phyloP scores from a whole-genome alignment of 2,797 vertebrate species.

The Todus mexicanus region DNA sequence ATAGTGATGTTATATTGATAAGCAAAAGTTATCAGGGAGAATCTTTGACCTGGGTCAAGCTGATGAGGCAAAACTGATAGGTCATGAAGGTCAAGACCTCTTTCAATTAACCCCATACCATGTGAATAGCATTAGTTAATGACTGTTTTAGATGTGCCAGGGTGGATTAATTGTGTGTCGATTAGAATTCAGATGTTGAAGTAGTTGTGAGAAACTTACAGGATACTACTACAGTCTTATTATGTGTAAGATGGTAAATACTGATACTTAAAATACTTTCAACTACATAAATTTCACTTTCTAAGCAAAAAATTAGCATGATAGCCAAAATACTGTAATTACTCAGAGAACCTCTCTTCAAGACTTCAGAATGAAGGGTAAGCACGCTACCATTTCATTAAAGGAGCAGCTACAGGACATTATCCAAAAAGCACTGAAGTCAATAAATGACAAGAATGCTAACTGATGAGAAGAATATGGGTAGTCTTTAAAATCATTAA shows the following conservation, averaged over 20 bases:
- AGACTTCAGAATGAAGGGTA: not conserved
- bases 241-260: not conserved
- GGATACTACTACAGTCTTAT: not conserved
- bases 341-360: not conserved
- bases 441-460: not conserved
- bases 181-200: not conserved
- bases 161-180: not conserved
- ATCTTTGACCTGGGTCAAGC: slow-evolving; percentile 43
- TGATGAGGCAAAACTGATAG: not conserved
- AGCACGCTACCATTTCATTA: not conserved
- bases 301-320: not conserved
- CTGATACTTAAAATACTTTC: not conserved
- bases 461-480: not conserved
- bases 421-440: not conserved
- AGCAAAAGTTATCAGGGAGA: not conserved
- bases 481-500: not conserved
- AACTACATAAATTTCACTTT: not conserved
- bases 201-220: not conserved
- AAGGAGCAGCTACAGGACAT: not conserved
- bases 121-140: not conserved
- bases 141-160: not conserved
- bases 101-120: slow-evolving; percentile 25
- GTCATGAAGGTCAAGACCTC: not conserved
- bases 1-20: not conserved
- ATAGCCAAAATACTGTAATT: not conserved